Conservation (phyloP, 2,888 invertebrate genomes). For the Seira sanloemensis region DNA sequence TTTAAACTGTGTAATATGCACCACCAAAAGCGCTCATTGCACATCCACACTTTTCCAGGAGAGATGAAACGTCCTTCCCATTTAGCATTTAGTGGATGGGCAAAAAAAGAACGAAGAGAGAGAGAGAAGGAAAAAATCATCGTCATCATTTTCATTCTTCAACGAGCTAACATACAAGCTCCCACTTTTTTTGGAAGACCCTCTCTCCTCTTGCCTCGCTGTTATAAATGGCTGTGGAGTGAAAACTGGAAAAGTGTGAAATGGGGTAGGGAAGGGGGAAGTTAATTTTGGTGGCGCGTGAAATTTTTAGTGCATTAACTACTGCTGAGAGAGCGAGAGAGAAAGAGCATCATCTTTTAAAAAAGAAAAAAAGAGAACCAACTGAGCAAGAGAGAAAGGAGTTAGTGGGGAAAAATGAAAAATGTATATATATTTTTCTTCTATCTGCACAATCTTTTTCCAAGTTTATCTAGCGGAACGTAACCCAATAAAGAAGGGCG, state of each 20-base stretch:
- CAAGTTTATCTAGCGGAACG: conserved; percentile 60
- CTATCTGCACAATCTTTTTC: conserved; percentile 22
- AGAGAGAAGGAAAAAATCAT: conserved; percentile 9
- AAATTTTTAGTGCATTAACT: conserved; percentile 70
- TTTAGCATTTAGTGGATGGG: no score
- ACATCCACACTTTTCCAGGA: no score
- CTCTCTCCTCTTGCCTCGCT: no score
- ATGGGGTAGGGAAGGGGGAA: conserved; percentile 71
- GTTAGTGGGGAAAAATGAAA: background rate
- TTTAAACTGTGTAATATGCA: background rate
- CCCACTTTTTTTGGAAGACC: conserved; percentile 63
- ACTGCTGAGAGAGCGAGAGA: no score
- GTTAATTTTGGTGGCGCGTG: conserved; percentile 73
- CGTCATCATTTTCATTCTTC: conserved; percentile 30
- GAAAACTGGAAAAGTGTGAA: conserved; percentile 73
- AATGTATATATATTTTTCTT: conserved; percentile 1
- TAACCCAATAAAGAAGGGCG: conserved; percentile 55
- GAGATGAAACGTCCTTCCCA: no score
- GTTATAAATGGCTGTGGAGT: conserved; percentile 72
- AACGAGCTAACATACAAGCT: conserved; percentile 21
- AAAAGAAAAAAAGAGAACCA: conserved; percentile 41
- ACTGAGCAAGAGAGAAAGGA: conserved; percentile 15
- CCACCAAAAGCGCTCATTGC: no score
- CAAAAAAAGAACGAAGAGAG: no score
- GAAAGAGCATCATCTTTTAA: background rate